A percentile compares a stretch with the other conserved stretches of the same genome.
Conservation (phyloP, 2,888 invertebrate genomes). For the Blastobasis lacticolella region DNA sequence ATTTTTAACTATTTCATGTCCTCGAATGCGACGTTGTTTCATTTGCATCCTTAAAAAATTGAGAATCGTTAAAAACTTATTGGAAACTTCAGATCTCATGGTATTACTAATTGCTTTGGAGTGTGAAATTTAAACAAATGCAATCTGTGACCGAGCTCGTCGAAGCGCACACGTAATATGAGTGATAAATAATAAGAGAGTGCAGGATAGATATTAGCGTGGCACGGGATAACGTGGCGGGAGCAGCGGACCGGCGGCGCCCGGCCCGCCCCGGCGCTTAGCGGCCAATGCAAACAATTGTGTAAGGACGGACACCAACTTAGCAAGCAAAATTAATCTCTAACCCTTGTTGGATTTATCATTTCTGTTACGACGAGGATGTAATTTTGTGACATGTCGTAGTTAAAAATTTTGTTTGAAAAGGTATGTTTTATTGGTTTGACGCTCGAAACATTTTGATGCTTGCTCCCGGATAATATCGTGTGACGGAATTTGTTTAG, state of each 20-base stretch:
- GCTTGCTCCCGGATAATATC: conserved; percentile 56
- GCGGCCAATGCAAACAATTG: conserved; percentile 71
- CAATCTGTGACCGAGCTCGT: conserved; percentile 30
- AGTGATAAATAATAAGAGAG: conserved; percentile 27
- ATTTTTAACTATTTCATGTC: conserved; percentile 74
- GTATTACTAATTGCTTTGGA: conserved; percentile 58
- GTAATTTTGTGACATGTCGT: conserved; percentile 68
- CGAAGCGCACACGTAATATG: conserved; percentile 12
- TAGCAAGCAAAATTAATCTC: conserved; percentile 48
- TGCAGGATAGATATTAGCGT: conserved; percentile 26
- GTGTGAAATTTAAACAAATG: conserved; percentile 48
- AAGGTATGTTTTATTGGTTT: conserved; percentile 73
- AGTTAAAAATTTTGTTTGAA: conserved; percentile 68
- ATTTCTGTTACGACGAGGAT: conserved; percentile 46
- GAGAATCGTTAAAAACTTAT: conserved; percentile 41
- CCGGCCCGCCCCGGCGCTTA: conserved; percentile 25
- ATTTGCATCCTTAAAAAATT: conserved; percentile 63
- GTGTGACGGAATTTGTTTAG: conserved; percentile 44
- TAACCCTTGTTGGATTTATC: conserved; percentile 36
- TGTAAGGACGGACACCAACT: conserved; percentile 71
- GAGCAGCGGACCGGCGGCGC: conserved; percentile 21
- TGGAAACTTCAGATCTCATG: conserved; percentile 70
- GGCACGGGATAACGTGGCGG: conserved; percentile 11
- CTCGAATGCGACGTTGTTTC: conserved; percentile 64
- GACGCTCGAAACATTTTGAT: conserved; percentile 56